Percentiles rank a stretch among this genome's conserved stretches.
phyloP scores from a whole-genome alignment of 2,797 vertebrate species.

The Malacoraja senta region DNA sequence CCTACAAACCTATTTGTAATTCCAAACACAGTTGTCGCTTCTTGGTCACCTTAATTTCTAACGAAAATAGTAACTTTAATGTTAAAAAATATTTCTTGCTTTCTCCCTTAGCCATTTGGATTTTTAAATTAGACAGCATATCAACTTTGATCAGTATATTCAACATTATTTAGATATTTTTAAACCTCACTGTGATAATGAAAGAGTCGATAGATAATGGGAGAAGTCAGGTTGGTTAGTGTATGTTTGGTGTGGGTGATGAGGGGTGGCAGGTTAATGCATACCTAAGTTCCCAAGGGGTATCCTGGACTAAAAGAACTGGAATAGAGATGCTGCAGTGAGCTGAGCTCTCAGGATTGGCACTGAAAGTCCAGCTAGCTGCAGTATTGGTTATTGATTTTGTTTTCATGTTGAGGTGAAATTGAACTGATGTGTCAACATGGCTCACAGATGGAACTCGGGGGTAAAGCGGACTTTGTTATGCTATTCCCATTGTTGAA shows the following conservation, averaged over 20 bases:
- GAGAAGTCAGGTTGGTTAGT: not conserved
- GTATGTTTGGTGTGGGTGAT: not conserved
- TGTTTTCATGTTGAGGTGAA: not conserved
- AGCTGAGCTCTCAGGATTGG: not conserved
- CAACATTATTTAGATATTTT: not conserved
- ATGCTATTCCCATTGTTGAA: not conserved
- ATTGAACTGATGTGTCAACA: not conserved
- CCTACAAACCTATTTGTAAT: not conserved
- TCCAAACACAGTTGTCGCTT: not conserved
- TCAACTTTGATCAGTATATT: not conserved
- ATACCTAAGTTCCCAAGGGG: not conserved
- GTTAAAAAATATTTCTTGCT: not conserved
- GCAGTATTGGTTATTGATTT: slow-evolving; percentile 25
- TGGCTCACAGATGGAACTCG: not conserved
- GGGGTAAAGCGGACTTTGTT: not conserved
- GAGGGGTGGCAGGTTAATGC: slow-evolving; percentile 1
- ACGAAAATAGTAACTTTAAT: not conserved
- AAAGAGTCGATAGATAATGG: not conserved
- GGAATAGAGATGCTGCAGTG: not conserved
- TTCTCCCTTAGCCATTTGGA: not conserved
- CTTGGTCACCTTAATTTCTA: not conserved
- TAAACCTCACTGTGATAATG: not conserved
- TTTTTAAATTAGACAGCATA: not conserved
- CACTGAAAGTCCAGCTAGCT: not conserved
- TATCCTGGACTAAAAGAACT: not conserved